phyloP scores from a whole-genome alignment of 2,113 vertebrate species.

The Lagopus leucura region DNA sequence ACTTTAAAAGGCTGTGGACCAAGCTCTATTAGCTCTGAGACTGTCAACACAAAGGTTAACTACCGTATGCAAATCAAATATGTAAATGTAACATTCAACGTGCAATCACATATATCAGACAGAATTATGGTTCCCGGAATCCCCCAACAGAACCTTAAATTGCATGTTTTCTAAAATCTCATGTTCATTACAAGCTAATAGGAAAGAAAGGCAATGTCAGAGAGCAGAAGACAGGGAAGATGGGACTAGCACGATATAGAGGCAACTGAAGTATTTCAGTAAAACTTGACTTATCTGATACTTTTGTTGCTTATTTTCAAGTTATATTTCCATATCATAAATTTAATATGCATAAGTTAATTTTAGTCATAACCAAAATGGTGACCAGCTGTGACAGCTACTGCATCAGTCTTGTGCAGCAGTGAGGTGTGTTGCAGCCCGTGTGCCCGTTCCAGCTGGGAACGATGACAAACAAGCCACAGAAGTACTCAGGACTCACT shows the following conservation, averaged over 20 bases:
- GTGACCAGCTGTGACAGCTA: not conserved
- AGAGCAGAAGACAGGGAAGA: not conserved
- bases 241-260: fast-evolving
- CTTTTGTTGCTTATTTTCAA: not conserved
- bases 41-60: conserved; percentile 57
- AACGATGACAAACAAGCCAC: not conserved
- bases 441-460: fast-evolving
- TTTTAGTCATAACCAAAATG: not conserved
- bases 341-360: not conserved
- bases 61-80: conserved; percentile 65
- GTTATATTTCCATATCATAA: not conserved
- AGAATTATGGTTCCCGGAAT: conserved; percentile 31
- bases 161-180: conserved; percentile 26
- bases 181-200: conserved; percentile 20
- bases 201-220: conserved; percentile 16
- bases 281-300: not conserved
- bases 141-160: not conserved
- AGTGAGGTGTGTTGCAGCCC: not conserved
- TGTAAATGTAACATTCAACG: conserved; percentile 70
- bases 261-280: fast-evolving
- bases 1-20: conserved; percentile 9
- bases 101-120: conserved; percentile 42
- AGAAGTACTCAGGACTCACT: not conserved
- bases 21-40: conserved; percentile 31
- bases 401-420: not conserved